phyloP scores from a whole-genome alignment of 2,113 vertebrate species.

The Morone chrysops region DNA sequence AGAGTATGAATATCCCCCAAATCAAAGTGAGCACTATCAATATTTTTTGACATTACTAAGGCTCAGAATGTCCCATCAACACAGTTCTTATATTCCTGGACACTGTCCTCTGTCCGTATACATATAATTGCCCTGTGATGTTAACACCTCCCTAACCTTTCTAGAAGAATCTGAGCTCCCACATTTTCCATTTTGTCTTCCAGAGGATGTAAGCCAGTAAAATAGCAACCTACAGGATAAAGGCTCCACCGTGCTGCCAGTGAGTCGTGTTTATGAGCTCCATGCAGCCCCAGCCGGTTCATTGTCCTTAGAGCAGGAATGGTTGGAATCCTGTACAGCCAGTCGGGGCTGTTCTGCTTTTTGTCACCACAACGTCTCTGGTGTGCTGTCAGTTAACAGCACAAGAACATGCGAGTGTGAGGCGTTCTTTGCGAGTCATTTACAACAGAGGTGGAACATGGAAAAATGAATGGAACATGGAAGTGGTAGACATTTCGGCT shows the following conservation, averaged over 20 bases:
- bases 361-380: slow-evolving; percentile 31
- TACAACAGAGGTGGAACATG: not conserved
- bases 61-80: not conserved
- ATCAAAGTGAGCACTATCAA: not conserved
- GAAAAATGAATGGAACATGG: not conserved
- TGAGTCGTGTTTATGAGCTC: slow-evolving; percentile 28
- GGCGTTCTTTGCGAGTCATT: not conserved
- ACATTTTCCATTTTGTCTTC: not conserved
- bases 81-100: not conserved
- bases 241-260: slow-evolving; percentile 23
- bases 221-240: not conserved
- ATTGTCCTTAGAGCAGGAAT: slow-evolving; percentile 59
- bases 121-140: not conserved
- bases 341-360: slow-evolving; percentile 59
- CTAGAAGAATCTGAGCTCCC: not conserved
- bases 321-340: slow-evolving; percentile 67
- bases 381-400: not conserved
- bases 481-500: not conserved
- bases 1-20: no score
- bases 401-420: slow-evolving; percentile 11
- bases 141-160: not conserved
- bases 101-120: not conserved
- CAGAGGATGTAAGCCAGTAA: not conserved
- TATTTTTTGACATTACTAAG: not conserved
- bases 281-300: not conserved